Base-by-base conservation (phyloP, 2,888 invertebrate species). In the Myopa tessellatipennis region DNA sequence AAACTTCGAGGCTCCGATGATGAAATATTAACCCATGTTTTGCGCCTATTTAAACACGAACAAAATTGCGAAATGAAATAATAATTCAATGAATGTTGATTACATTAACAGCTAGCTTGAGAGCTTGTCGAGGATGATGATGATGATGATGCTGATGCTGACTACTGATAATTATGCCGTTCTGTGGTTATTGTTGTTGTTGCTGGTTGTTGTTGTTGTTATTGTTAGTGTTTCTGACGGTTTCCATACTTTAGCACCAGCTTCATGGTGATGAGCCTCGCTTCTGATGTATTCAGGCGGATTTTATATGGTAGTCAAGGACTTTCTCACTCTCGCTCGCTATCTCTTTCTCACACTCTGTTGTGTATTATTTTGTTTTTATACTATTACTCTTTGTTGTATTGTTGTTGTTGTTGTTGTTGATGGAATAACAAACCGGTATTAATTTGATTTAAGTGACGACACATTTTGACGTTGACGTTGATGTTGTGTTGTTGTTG, bases 1-100 rank as follows among this genome's bases (percentile, higher is more conserved):
- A 68, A 45, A 36, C 65, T 65, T 14, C 74, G 50, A 74, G 74
- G 74, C 58, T 60, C 68, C 60, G 75, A 8, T 65, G 69, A 45
- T 52, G 75, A 45, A 69, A 60, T 69, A 58, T 74, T 74, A 74
- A 74, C 60, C 75, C 36, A 26, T 69, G 69, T 61, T 60, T 55
- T 69, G 75, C 45, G 75, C 60, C 60, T 75, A 75, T 75, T 75
- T 75, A 68, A 36, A 58, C 75, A 68, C 50, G 58, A 69, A 75
- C 69, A 69, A 75, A 75, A 68, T 68, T 58, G 36, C 75, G 34
- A 68, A 75, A 75, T 69, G 68, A 38, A 75, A 58, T 75, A 65
- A 65, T 65, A 75, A 75, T 69, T 75, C 60, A 75, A 75, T 75
- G 68, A 60, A 60, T 75, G 60, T 69, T 75, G 68, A 75, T 75